Evolutionary conservation across 2,797 vertebrate genomes (phyloP), one percentile per base, ranked within the genome.

Genomic region (Poeciliopsis presidionis): DNA sequence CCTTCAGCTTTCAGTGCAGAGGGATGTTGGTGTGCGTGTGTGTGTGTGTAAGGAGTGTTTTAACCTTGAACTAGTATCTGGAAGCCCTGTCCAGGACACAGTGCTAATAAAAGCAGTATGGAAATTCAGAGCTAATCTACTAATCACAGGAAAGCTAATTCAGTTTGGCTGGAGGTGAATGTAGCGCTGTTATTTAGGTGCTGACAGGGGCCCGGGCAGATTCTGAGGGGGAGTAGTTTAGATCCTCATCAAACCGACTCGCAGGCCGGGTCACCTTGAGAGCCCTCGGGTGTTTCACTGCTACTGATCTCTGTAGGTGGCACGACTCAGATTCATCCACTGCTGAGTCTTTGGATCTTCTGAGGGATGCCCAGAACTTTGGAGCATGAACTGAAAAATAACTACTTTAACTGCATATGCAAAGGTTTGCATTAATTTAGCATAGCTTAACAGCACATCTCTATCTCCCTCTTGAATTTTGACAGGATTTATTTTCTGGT

Each of bases 71-170:
- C 90, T 72, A 70, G 84, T 86, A 83, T 91, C 87, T 84, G 61
- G 61, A 77, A 85, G 85, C 86, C 84, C 82, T 67, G 87, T 81
- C 77, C 12, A 41, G 85, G 87, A 89, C 85, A 47, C 61, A 0
- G 81, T 79, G 77, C 90, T 91, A 91, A 92, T 94, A 92, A 94
- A 91, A 94, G 87, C 88, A 76, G 89, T 86, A 93, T 94, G 93
- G 89, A 93, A 90, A 93, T 92, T 87, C 76, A 59, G 79, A 82
- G 89, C 86, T 93, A 93, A 92, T 93, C 90, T 88, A 81, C 92
- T 92, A 93, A 93, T 92, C 92, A 88, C 81, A 61, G 86, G 79
- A 80, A 84, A 76, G 92, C 91, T 92, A 93, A 93, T 91, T 77
- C 82, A 85, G 91, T 92, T 93, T 91, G 87, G 88, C 93, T 85